Percentiles rank a stretch among this genome's conserved stretches.
Evolutionary conservation across 1,140 invertebrate genomes (phyloP).

Genomic region (Pomphorhynchus laevis): DNA sequence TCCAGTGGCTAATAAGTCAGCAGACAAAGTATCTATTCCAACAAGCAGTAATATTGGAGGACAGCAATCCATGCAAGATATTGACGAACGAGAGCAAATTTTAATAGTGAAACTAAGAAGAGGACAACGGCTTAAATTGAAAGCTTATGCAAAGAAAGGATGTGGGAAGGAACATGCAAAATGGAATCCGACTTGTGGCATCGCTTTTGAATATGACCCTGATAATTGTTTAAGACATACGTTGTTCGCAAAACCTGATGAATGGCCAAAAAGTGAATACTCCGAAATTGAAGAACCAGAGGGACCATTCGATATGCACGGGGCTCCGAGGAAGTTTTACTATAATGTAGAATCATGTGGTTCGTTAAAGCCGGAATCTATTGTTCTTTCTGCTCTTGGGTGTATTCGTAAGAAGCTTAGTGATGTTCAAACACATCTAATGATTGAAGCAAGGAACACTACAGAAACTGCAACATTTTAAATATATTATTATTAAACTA

Average conservation of each 20-base stretch:
- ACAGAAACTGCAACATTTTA: too few species aligned
- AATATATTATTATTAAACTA: too few species aligned
- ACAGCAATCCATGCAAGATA: background rate
- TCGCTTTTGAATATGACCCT: slow-evolving; percentile 94
- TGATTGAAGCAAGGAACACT: too few species aligned
- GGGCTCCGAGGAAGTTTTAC: slow-evolving; percentile 80
- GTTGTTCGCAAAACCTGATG: slow-evolving; percentile 72
- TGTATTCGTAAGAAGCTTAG: slow-evolving; percentile 72
- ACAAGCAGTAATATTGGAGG: slow-evolving; percentile 1
- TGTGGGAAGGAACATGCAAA: slow-evolving; percentile 99
- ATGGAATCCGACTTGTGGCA: slow-evolving; percentile 91
- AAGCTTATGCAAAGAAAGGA: slow-evolving; percentile 65
- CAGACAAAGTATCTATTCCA: background rate
- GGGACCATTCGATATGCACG: slow-evolving; percentile 56
- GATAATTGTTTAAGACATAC: slow-evolving; percentile 88
- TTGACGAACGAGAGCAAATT: slow-evolving; percentile 29
- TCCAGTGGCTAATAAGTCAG: slow-evolving; percentile 25
- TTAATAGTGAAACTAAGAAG: slow-evolving; percentile 82
- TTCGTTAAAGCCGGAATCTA: slow-evolving; percentile 67
- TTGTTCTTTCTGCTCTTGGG: slow-evolving; percentile 62
- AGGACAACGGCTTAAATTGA: slow-evolving; percentile 71
- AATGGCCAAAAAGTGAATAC: slow-evolving; percentile 30
- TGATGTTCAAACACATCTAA: slow-evolving; percentile 64
- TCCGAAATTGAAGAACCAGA: slow-evolving; percentile 25
- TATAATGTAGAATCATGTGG: slow-evolving; percentile 80